Evolutionary conservation across 2,797 vertebrate species (phyloP).

Genomic region (Distichodus sexfasciatus): DNA sequence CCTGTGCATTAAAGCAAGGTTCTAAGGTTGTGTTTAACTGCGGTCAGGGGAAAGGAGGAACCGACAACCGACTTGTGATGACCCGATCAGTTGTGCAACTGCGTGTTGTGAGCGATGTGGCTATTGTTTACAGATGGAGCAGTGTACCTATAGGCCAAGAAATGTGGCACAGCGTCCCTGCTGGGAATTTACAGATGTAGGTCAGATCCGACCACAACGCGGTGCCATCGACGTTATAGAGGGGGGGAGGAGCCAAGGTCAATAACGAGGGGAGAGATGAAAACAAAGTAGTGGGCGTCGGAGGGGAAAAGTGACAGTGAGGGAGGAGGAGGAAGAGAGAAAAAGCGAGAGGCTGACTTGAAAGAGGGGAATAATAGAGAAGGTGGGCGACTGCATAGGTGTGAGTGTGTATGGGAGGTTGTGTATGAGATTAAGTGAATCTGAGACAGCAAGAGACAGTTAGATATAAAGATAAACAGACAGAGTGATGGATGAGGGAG

Average conservation of each 20-base stretch:
- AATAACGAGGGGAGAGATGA: neutral
- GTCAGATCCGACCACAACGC: conserved; percentile 8
- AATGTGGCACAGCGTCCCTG: conserved; percentile 38
- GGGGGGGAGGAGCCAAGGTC: neutral
- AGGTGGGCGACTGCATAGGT: neutral
- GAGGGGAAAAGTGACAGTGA: neutral
- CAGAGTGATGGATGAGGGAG: neutral
- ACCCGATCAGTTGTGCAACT: conserved; percentile 11
- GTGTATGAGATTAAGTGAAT: neutral
- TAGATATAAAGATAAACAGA: too few species aligned
- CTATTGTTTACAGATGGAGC: conserved; percentile 12
- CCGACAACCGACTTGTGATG: neutral
- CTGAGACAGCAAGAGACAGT: neutral
- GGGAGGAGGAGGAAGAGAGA: neutral
- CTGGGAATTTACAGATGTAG: conserved; percentile 33
- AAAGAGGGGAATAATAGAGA: neutral
- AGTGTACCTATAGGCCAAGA: conserved; percentile 27
- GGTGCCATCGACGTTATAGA: neutral
- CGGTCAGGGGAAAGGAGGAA: too few species aligned
- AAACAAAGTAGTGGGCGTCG: neutral
- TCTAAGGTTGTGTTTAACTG: too few species aligned
- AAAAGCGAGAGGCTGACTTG: neutral
- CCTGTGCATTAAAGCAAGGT: neutral
- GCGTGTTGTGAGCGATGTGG: conserved; percentile 1
- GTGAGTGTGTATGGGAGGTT: neutral